Base-by-base conservation (phyloP, 2,888 invertebrate species). In the Gisinianus flammeolus region DNA sequence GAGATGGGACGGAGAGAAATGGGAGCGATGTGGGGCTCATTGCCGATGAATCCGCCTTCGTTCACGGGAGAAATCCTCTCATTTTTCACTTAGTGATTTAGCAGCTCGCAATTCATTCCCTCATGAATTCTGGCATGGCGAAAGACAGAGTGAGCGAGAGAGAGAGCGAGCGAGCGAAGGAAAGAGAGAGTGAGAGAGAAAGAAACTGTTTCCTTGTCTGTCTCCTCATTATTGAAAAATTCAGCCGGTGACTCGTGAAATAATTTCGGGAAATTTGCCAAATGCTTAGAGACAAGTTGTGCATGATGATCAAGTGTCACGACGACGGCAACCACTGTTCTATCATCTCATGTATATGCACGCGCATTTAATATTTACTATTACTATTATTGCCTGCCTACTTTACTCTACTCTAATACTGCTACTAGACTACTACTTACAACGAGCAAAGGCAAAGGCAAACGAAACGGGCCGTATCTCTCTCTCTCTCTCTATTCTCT, bases 51-150 rank as follows among this genome's bases (percentile, higher is more conserved):
- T 69, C 69, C 69, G 69, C 35, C 69, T 31, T 33, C 44, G 30
- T 69, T 69, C 69, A 69, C 44, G 22, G 24, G 16, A 69, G n/a
- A 69, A 69, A 69, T 69, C 69, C 44, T 22, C 69, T 69, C 69
- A 69, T 69, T 69, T 69, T 69, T 69, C 69, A 69, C 69, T 52
- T 69, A 44, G 69, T 44, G 69, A 69, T 69, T 69, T 69, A 69
- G 44, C 44, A 69, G 69, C 44, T 69, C 26, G 44, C 44, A 69
- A 44, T 69, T 52, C 35, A 44, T 69, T 69, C 69, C 69, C 69
- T 69, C 69, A 69, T 69, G 69, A 69, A 44, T 52, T 69, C 28
- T 31, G 26, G 30, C 68, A 35, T 33, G 68, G 8, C 2, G n/a
- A n/a, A 19, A 56, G 19, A 19, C 4, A 35, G 12, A 35, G 62